A percentile compares a stretch with the other conserved stretches of the same genome.
Evolutionary conservation across 1,140 invertebrate species (phyloP).

Genomic region (Venustaconcha ellipsiformis): DNA sequence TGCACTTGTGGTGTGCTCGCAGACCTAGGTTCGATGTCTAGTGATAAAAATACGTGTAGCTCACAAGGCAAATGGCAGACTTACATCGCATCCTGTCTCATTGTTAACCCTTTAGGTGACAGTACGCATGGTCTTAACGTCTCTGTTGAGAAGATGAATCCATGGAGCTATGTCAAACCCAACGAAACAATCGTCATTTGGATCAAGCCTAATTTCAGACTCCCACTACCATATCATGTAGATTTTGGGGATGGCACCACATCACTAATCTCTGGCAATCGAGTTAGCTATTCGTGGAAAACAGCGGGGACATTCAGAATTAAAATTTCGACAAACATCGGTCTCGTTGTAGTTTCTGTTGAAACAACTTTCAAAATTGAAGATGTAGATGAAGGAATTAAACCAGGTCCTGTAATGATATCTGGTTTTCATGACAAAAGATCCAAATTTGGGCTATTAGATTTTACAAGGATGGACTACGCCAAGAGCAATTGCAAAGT

Average conservation of each 20-base stretch:
- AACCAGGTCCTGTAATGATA: constrained; percentile 46
- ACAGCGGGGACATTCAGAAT: constrained; percentile 47
- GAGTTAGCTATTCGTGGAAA: constrained; percentile 51
- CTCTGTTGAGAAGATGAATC: constrained; percentile 24
- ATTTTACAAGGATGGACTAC: constrained; percentile 27
- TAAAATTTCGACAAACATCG: constrained; percentile 42
- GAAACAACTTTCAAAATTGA: constrained; percentile 34
- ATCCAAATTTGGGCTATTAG: constrained; percentile 8
- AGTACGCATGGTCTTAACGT: constrained; percentile 26
- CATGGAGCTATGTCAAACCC: constrained; percentile 48
- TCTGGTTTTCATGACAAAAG: constrained; percentile 26
- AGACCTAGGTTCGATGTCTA: neutral
- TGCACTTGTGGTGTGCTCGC: constrained; percentile 8
- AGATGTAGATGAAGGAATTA: constrained; percentile 52
- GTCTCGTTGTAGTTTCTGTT: constrained; percentile 33
- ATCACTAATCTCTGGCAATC: constrained; percentile 29
- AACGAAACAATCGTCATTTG: constrained; percentile 50
- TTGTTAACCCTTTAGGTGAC: neutral
- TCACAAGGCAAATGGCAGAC: constrained; percentile 11
- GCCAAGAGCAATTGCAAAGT: constrained; percentile 19
- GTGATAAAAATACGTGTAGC: neutral
- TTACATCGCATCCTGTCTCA: constrained; percentile 26
- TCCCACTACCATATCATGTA: constrained; percentile 41
- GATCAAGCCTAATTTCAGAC: constrained; percentile 34
- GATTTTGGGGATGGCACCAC: constrained; percentile 56